A percentile compares a stretch with the other conserved stretches of the same genome.
Conservation (phyloP, 2,888 invertebrate genomes). For the Xestoiulus laeticollis region DNA sequence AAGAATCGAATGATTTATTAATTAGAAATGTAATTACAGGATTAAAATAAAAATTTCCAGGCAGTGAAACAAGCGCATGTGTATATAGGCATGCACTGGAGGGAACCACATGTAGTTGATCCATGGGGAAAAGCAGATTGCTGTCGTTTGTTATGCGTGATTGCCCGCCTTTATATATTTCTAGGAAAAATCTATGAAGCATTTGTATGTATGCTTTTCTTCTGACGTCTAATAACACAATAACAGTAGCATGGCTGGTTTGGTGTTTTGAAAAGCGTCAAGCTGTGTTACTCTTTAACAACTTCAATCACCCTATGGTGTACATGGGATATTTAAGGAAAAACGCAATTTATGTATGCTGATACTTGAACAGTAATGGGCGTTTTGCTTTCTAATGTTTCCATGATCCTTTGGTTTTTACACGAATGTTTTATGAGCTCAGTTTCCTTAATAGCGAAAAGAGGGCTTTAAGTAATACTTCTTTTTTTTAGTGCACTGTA, state of each 20-base stretch:
- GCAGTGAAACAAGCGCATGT: not conserved
- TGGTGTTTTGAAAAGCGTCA: not conserved
- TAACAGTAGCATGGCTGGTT: not conserved
- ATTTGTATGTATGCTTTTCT: not conserved
- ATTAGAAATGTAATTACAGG: not conserved
- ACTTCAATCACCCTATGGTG: not conserved
- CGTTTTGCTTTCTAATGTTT: constrained; percentile 17
- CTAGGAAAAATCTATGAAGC: not conserved
- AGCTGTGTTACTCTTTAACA: constrained; percentile 6
- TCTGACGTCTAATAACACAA: not conserved
- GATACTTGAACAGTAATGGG: not conserved
- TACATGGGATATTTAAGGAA: not conserved
- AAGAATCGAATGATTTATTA: not conserved
- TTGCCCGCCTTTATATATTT: constrained; percentile 6
- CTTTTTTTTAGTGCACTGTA: not conserved
- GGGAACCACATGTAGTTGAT: not conserved
- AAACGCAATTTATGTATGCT: not conserved
- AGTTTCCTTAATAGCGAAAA: not conserved
- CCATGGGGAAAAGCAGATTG: not conserved
- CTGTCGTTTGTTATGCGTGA: not conserved
- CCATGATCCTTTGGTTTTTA: constrained; percentile 20
- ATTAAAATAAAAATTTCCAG: not conserved
- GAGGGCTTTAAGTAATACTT: not conserved
- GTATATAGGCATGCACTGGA: not conserved
- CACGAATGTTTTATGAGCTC: constrained; percentile 1